Evolutionary conservation across 2,888 invertebrate genomes (phyloP), one percentile per base, ranked within the genome.

Genomic region (Tetramorium bicarinatum): DNA sequence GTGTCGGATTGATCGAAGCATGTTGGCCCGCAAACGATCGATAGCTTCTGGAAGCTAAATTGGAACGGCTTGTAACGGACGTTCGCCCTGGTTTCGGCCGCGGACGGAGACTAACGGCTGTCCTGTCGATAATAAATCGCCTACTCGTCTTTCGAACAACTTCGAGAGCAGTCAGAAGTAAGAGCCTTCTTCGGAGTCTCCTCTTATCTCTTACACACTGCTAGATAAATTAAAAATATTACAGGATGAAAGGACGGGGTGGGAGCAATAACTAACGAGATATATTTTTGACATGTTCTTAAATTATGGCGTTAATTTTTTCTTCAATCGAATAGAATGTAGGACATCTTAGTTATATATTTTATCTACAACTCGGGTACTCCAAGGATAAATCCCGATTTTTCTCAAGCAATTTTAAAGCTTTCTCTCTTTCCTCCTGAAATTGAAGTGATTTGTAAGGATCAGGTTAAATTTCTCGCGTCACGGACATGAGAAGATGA

Each of bases 41-140:
- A 86, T 83, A 52, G 41, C 76, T 85, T 34, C 69, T 72, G 75
- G 81, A 79, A 71, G 77, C 61, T 81, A 79, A 89, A 89, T 89
- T 85, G 87, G 87, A 84, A 75, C 87, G 85, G 84, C 79, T 82
- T 62, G 82, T 89, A 89, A 89, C 87, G 87, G 87, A 87, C 89
- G 83, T 85, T 88, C 87, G 89, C 85, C 89, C 89, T 83, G 87
- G 85, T 88, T 89, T 85, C 76, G 71, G 64, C 80, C 74, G 56
- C 47, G 38, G 75, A 81, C 87, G 54, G 49, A 69, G 85, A 89
- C 77, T 88, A 89, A 89, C 89, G 88, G 85, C 75, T 88, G 87
- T 83, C 52, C 84, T 72, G 72, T 83, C 85, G 84, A 82, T 88
- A 88, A 89, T 89, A 89, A 88, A 88, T 88, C 83, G 83, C 15